These are phyloP conservation scores for Acestrorhynchus altus DNA, from an alignment of 2,797 vertebrate genomes.

Conservation along the genomic window DNA sequence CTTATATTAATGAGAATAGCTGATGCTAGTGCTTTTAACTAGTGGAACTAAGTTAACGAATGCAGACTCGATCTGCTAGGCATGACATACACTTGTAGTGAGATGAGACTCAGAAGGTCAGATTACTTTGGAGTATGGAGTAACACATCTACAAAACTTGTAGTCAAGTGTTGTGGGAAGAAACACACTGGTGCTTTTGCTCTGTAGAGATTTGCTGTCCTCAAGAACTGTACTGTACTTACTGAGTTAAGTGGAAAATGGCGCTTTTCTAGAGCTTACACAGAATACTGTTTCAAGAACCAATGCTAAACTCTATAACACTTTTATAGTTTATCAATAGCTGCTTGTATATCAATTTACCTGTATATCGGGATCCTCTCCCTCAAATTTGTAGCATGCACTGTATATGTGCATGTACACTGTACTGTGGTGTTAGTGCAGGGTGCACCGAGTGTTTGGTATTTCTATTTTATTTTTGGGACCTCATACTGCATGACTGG, in stretches of 20 bases:
- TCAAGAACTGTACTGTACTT: conserved; percentile 16
- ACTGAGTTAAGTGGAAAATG: conserved; percentile 15
- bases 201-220: conserved; percentile 29
- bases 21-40: conserved; percentile 57
- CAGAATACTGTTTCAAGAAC: not conserved
- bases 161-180: conserved; percentile 42
- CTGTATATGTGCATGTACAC: no score
- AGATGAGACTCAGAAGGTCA: not conserved
- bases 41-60: conserved; percentile 6
- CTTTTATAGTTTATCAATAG: not conserved
- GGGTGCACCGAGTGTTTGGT: not conserved
- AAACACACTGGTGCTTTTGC: conserved; percentile 51
- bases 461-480: not conserved
- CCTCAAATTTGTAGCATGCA: conserved; percentile 19
- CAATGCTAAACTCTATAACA: not conserved
- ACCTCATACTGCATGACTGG: conserved; percentile 29
- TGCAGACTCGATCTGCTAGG: conserved; percentile 43
- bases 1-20: conserved; percentile 68
- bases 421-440: conserved; percentile 3
- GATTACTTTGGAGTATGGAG: not conserved
- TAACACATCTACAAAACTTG: conserved; percentile 46
- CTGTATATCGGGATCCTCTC: not conserved
- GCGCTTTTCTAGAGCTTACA: conserved; percentile 16
- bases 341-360: not conserved
- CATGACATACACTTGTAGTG: not conserved